A percentile compares a stretch with the other conserved stretches of the same genome.
phyloP scores from a whole-genome alignment of 2,797 vertebrate genomes.

The Macropus fuliginosus region DNA sequence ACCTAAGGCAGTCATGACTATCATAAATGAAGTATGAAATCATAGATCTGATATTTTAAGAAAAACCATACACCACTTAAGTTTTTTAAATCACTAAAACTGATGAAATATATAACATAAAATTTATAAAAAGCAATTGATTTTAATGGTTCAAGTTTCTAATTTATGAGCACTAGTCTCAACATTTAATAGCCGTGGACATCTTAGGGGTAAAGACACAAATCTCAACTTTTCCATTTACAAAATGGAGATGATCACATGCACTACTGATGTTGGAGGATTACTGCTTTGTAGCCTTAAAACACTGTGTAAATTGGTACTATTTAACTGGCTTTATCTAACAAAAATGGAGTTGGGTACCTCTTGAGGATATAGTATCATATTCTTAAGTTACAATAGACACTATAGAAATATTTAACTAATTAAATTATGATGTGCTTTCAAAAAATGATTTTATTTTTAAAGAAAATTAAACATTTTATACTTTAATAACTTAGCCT shows the following conservation, averaged over 20 bases:
- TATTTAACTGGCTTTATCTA: background rate
- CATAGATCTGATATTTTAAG: background rate
- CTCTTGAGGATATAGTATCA: background rate
- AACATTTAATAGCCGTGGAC: background rate
- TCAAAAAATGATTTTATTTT: background rate
- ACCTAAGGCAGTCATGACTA: background rate
- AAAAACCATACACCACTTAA: background rate
- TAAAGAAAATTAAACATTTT: background rate
- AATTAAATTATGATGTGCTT: background rate
- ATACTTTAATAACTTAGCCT: background rate
- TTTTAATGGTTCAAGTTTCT: background rate
- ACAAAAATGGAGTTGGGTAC: background rate
- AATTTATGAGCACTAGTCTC: background rate
- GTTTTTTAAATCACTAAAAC: background rate
- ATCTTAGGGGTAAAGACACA: background rate
- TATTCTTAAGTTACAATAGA: background rate
- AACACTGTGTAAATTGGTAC: background rate
- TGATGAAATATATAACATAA: background rate
- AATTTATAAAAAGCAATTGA: background rate
- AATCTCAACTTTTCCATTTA: background rate
- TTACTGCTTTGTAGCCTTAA: background rate
- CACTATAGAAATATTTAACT: background rate
- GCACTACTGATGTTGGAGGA: background rate
- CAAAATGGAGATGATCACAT: background rate
- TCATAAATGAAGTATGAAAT: background rate